Conservation (phyloP, 2,888 invertebrate species). For the Halictus ligatus region DNA sequence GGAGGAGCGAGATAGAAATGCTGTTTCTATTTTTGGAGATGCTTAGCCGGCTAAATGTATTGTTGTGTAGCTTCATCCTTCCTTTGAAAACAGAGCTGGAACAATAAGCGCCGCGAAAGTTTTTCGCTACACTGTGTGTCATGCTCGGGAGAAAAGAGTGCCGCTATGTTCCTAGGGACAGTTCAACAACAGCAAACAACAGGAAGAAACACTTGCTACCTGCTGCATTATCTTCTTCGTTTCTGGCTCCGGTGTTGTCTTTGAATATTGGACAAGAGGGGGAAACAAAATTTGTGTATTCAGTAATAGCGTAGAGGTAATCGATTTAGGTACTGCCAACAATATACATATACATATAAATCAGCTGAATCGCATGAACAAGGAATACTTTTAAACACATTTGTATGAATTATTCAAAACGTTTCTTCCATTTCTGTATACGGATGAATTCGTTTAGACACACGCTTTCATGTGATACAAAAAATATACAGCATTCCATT, state of each 20-base stretch:
- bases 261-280: neutral
- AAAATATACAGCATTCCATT: too few species aligned
- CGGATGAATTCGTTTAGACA: too few species aligned
- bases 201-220: slow-evolving; percentile 5
- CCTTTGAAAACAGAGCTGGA: slow-evolving; percentile 13
- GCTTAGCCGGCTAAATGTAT: slow-evolving; percentile 5
- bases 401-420: too few species aligned
- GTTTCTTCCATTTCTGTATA: too few species aligned
- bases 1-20: neutral
- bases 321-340: neutral
- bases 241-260: neutral
- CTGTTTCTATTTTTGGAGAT: slow-evolving; percentile 7
- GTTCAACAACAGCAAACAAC: slow-evolving; percentile 12
- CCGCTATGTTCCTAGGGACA: neutral
- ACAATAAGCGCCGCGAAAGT: slow-evolving; percentile 2
- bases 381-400: too few species aligned
- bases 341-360: too few species aligned
- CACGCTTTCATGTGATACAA: too few species aligned
- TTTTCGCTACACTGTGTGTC: neutral
- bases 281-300: neutral
- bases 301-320: neutral
- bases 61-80: neutral
- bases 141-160: neutral
- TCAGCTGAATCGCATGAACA: too few species aligned
- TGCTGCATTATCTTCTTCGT: neutral